phyloP scores from a whole-genome alignment of 2,797 vertebrate genomes.

The Diplodus sargus region DNA sequence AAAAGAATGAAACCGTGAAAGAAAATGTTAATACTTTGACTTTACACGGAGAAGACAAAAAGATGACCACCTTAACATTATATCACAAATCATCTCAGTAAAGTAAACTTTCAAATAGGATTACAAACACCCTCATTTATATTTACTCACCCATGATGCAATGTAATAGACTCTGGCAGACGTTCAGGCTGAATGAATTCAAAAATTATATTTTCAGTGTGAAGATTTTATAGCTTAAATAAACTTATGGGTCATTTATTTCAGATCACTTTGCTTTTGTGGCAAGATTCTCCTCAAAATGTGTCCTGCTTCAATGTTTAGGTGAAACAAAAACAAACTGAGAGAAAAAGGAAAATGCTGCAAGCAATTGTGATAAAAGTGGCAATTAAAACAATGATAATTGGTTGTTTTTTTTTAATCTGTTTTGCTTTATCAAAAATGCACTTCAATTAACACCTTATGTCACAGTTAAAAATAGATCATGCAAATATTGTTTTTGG shows the following conservation, averaged over 20 bases:
- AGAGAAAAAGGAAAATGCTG: neutral
- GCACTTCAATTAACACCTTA: constrained; percentile 9
- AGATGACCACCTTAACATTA: constrained; percentile 54
- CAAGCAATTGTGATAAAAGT: constrained; percentile 14
- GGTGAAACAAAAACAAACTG: constrained; percentile 8
- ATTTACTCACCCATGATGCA: constrained; percentile 57
- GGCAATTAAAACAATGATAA: constrained; percentile 6
- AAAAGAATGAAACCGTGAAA: constrained; percentile 63
- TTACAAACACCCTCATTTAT: constrained; percentile 49
- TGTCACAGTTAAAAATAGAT: constrained; percentile 34
- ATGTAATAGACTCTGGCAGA: constrained; percentile 41
- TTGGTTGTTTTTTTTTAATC: neutral
- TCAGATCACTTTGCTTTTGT: constrained; percentile 40
- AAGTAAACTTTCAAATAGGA: constrained; percentile 57
- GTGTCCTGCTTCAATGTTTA: neutral
- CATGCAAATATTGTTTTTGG: neutral
- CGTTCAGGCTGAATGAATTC: constrained; percentile 25
- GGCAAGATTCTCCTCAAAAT: constrained; percentile 10
- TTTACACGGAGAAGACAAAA: constrained; percentile 41
- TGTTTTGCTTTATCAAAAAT: constrained; percentile 12
- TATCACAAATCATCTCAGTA: constrained; percentile 42
- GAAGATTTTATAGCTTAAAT: constrained; percentile 55
- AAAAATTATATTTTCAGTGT: constrained; percentile 32
- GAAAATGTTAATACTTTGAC: constrained; percentile 32
- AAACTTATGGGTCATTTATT: constrained; percentile 55